Evolutionary conservation across 2,113 vertebrate genomes (phyloP).

Genomic region (Pelodiscus sinensis): DNA sequence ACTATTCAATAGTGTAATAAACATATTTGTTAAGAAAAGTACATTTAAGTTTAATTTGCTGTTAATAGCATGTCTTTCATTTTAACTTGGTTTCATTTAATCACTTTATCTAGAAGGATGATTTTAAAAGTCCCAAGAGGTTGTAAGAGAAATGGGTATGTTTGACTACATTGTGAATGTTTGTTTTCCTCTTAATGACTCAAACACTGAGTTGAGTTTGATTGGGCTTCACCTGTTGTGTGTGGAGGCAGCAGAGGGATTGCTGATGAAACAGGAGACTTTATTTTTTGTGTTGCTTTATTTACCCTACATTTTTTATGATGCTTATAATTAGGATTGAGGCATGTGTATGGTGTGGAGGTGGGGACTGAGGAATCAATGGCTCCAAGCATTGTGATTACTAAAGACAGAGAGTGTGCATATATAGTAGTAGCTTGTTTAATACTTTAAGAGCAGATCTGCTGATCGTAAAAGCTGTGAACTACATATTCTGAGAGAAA

Average conservation of each 20-base stretch:
- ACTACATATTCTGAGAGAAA: neutral
- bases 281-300: neutral
- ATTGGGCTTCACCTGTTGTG: neutral
- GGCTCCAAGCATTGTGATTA: neutral
- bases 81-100: neutral
- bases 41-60: neutral
- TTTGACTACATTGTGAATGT: neutral
- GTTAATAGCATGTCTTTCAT: neutral
- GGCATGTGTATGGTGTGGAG: neutral
- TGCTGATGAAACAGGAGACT: neutral
- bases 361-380: neutral
- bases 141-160: neutral
- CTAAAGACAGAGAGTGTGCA: neutral
- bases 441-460: neutral
- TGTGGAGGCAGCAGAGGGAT: neutral
- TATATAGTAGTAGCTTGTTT: neutral
- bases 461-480: neutral
- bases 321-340: neutral
- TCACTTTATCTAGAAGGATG: neutral
- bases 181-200: neutral
- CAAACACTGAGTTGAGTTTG: neutral
- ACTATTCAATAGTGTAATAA: neutral
- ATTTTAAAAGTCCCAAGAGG: neutral
- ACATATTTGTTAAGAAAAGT: neutral
- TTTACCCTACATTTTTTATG: neutral